Conservation (phyloP, 2,113 vertebrate genomes). For the Tricholaema leucomelas region DNA sequence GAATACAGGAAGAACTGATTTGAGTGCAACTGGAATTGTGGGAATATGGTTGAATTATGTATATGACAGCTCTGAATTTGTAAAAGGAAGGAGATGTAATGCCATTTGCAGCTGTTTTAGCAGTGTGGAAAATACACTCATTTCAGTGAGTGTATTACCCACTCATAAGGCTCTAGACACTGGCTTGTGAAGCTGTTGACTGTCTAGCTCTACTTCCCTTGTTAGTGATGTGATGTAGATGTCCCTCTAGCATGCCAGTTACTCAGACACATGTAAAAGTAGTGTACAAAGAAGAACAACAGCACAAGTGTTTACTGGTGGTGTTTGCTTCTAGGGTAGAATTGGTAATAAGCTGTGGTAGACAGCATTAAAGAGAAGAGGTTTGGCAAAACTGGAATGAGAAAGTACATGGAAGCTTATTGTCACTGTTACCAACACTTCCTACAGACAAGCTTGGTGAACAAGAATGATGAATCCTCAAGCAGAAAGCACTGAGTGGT, state of each 20-base stretch:
- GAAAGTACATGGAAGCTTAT: not conserved
- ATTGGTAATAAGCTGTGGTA: not conserved
- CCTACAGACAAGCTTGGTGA: not conserved
- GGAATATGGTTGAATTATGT: not conserved
- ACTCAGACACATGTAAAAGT: not conserved
- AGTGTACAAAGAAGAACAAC: not conserved
- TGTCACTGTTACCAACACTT: not conserved
- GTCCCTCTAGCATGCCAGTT: not conserved
- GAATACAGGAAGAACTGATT: not conserved
- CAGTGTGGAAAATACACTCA: not conserved
- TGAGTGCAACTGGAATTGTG: not conserved
- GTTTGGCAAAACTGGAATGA: not conserved
- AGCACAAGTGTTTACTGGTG: not conserved
- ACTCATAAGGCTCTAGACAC: not conserved
- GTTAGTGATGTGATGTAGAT: not conserved
- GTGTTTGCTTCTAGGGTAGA: not conserved
- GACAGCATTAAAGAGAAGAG: not conserved
- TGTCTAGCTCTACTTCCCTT: not conserved
- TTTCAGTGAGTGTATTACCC: not conserved
- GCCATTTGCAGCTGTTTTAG: not conserved
- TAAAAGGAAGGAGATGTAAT: not conserved
- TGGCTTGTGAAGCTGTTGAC: not conserved
- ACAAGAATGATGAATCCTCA: accelerated
- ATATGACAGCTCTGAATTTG: not conserved
- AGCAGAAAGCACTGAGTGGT: not conserved